phyloP scores from a whole-genome alignment of 2,888 invertebrate species.

The Nomada hirtipes region DNA sequence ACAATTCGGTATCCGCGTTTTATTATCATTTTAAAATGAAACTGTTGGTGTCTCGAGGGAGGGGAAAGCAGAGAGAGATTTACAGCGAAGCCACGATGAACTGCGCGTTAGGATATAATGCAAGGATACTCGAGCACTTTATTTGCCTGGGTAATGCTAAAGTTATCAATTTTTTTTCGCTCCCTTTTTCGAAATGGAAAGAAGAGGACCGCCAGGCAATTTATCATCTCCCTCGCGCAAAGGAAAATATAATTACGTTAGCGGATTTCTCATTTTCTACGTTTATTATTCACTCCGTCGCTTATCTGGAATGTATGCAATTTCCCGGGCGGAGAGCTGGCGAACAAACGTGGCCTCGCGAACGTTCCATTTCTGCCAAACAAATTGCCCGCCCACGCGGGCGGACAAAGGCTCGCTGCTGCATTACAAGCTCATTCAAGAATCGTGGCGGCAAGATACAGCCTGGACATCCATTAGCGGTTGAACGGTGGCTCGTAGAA shows the following conservation, averaged over 20 bases:
- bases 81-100: no score
- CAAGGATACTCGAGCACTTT: no score
- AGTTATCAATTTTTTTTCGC: constrained; percentile 1
- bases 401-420: constrained; percentile 29
- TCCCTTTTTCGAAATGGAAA: neutral
- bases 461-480: constrained; percentile 58
- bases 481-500: constrained; percentile 54
- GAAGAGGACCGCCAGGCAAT: neutral
- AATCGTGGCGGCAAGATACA: constrained; percentile 50
- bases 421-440: constrained; percentile 48
- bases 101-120: no score
- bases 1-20: neutral
- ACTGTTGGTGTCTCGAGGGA: neutral
- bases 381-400: constrained; percentile 32
- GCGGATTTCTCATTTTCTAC: constrained; percentile 22
- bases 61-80: no score
- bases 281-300: constrained; percentile 36
- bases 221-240: neutral
- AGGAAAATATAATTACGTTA: constrained; percentile 14
- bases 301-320: constrained; percentile 19
- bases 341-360: constrained; percentile 1
- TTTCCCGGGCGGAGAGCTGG: constrained; percentile 17
- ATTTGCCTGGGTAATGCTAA: neutral
- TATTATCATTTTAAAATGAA: constrained; percentile 5
- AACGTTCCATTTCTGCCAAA: constrained; percentile 25